phyloP scores from a whole-genome alignment of 1,140 invertebrate species.

The Zaprionus kolodkinae region DNA sequence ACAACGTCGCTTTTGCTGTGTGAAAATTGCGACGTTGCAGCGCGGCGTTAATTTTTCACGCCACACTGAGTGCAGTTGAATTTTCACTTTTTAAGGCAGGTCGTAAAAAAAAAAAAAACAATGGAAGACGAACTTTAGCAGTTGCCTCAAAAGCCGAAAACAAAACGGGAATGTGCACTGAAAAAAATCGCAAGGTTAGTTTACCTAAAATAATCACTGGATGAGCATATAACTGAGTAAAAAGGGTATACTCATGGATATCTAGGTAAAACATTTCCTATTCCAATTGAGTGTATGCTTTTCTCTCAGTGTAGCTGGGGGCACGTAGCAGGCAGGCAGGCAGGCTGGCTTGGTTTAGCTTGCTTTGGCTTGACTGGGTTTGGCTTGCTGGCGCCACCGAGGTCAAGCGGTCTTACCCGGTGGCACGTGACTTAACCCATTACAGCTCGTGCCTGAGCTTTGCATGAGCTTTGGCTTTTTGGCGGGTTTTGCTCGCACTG shows the following conservation, averaged over 20 bases:
- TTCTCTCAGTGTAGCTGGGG: not conserved
- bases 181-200: not conserved
- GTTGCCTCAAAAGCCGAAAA: constrained; percentile 30
- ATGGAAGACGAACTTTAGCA: constrained; percentile 17
- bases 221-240: too few relatives aligned
- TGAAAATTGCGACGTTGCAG: constrained; percentile 44
- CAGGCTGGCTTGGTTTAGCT: too few relatives aligned
- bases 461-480: constrained; percentile 5
- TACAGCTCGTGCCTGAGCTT: constrained; percentile 24
- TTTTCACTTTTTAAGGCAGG: constrained; percentile 1
- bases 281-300: not conserved
- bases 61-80: constrained; percentile 63
- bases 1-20: constrained; percentile 20
- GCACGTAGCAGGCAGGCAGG: not conserved
- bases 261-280: not conserved
- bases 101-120: constrained; percentile 8
- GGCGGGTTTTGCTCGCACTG: not conserved
- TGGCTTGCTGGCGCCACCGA: not conserved
- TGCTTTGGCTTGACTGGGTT: not conserved
- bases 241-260: not conserved
- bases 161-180: not conserved
- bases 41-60: constrained; percentile 75
- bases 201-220: too few relatives aligned
- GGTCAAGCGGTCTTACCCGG: not conserved
- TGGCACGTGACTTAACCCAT: constrained; percentile 19